These are phyloP conservation scores for Choloepus didactylus DNA, from an alignment of 2,797 vertebrate genomes.

Conservation along the genomic window DNA sequence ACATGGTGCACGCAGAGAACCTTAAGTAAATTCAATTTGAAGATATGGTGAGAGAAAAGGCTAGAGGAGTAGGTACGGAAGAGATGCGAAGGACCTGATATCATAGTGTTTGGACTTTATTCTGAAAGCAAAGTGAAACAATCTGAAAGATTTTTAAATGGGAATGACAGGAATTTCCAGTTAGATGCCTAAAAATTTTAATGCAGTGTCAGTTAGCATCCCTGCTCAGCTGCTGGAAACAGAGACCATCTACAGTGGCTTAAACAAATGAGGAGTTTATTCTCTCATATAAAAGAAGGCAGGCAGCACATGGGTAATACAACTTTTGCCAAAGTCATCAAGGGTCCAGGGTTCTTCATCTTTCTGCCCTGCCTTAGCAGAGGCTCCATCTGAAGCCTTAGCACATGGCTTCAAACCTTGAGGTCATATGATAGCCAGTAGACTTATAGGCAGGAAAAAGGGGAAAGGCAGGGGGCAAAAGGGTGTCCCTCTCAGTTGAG, in stretches of 20 bases:
- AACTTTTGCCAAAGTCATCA: not conserved
- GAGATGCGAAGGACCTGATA: not conserved
- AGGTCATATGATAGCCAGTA: not conserved
- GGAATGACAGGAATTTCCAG: not conserved
- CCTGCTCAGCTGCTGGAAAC: not conserved
- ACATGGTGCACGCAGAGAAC: not conserved
- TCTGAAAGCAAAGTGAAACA: not conserved
- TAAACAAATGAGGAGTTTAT: not conserved
- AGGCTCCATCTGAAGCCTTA: not conserved
- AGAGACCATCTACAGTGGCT: not conserved
- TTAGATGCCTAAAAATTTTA: not conserved
- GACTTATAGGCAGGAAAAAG: not conserved
- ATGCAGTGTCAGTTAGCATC: not conserved
- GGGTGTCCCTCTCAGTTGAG: not conserved
- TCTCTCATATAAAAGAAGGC: not conserved
- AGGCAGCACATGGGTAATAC: not conserved
- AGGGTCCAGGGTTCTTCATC: not conserved
- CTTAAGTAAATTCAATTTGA: not conserved
- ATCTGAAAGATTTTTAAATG: slow-evolving; percentile 15
- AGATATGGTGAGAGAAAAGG: not conserved
- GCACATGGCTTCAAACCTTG: not conserved
- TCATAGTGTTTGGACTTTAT: not conserved
- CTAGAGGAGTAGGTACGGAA: not conserved
- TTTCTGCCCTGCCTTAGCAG: not conserved
- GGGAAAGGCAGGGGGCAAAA: not conserved